These are phyloP conservation scores for Thripadectes ignobilis DNA, from an alignment of 2,797 vertebrate species.

Conservation along the genomic window DNA sequence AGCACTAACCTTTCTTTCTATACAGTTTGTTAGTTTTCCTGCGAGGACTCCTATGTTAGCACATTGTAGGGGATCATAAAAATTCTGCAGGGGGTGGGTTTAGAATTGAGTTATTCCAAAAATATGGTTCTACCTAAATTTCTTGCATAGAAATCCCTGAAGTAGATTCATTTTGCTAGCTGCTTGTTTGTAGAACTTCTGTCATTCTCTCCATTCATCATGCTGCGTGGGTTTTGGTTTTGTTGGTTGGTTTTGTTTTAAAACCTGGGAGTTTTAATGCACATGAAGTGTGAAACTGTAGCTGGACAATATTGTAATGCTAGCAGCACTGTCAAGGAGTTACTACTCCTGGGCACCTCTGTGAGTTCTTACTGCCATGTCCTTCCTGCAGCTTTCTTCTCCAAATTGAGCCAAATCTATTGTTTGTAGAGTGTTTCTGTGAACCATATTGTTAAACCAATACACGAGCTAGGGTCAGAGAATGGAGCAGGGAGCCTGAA, in stretches of 20 bases:
- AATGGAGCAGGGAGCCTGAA: neutral
- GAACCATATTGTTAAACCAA: rapidly evolving
- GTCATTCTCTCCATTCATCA: neutral
- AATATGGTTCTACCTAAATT: neutral
- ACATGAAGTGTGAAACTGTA: neutral
- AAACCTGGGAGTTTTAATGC: neutral
- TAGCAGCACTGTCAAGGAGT: neutral
- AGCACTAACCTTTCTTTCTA: neutral
- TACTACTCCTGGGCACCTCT: neutral
- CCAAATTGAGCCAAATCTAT: neutral
- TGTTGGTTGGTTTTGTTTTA: neutral
- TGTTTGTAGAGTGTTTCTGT: neutral
- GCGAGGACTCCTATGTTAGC: neutral
- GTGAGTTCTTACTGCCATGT: neutral
- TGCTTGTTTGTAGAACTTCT: neutral
- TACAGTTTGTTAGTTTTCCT: neutral
- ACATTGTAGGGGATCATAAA: neutral
- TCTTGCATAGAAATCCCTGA: neutral
- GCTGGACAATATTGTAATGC: neutral
- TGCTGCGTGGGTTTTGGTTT: neutral
- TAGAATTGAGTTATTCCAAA: neutral
- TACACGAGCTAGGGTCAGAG: rapidly evolving
- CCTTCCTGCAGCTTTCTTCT: neutral
- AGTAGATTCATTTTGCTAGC: neutral
- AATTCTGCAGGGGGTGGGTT: neutral